A percentile compares a stretch with the other conserved stretches of the same genome.
These are phyloP conservation scores for Gibbula magus DNA, from an alignment of 2,888 invertebrate species.

Conservation along the genomic window DNA sequence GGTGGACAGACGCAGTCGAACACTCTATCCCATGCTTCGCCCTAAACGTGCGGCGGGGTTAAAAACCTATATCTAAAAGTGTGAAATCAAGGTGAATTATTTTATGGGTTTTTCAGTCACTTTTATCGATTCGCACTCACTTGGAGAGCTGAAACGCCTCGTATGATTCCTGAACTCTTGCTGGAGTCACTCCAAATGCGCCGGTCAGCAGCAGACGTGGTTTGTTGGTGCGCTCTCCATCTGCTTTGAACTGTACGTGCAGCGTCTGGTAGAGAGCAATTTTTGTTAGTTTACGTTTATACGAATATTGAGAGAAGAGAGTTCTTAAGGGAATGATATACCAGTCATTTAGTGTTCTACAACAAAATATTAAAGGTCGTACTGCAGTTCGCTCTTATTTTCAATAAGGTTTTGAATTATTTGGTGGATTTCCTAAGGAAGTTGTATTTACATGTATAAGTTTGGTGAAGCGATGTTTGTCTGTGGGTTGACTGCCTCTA, in stretches of 20 bases:
- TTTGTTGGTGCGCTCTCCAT: constrained; percentile 26
- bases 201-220: constrained; percentile 46
- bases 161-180: background rate
- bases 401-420: too few relatives aligned
- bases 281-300: background rate
- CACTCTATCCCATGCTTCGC: too few relatives aligned
- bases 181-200: constrained; percentile 40
- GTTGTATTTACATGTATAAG: background rate
- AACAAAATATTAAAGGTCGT: too few relatives aligned
- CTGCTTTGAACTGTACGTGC: constrained; percentile 7
- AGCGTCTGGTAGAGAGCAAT: background rate
- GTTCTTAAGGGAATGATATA: too few relatives aligned
- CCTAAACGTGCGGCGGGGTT: too few relatives aligned
- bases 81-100: background rate
- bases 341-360: too few relatives aligned
- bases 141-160: background rate
- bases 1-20: too few relatives aligned
- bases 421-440: too few relatives aligned
- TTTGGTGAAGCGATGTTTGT: too few relatives aligned
- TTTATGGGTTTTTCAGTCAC: background rate
- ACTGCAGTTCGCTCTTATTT: too few relatives aligned
- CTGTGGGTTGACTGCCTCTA: constrained; percentile 56
- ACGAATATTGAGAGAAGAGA: too few relatives aligned
- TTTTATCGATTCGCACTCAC: background rate
- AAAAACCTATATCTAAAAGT: too few relatives aligned